Evolutionary conservation across 2,888 invertebrate genomes (phyloP), one percentile per base, ranked within the genome.

Genomic region (Dusona sp.): DNA sequence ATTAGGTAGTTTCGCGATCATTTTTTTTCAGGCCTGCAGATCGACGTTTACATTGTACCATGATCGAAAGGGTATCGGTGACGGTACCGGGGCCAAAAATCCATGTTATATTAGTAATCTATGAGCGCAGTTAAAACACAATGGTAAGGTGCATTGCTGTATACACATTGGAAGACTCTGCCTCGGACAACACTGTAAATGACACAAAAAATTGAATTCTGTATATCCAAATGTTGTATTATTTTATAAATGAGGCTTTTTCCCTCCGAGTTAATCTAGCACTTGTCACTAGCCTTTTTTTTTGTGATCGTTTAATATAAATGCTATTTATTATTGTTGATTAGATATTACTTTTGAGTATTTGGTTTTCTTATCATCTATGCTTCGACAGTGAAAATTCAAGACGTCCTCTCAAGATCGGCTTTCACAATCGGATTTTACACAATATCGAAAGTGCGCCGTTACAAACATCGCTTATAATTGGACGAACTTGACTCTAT

Each of bases 51-150:
- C 70, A 51, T 80, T 48, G 19, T 70, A 22, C 29, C 22, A 67
- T 67, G 29, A 79, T 79, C 79, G 73, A 79, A 73, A 38, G 67
- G 33, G 29, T 45, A 70, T 81, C 65, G 85, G 78, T 78, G 36
- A 45, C 19, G n/a, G 42, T 36, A 70, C 38, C 42, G 33, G 57
- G 42, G 19, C 48, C 51, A 61, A 22, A 61, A 45, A 78, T 85
- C 42, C 45, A 67, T 72, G 64, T 65, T 57, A 25, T 70, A 25
- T 36, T 29, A 33, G 45, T 51, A 74, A 82, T 79, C 45, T 75
- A 82, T 36, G 74, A 74, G 33, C n/a, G n/a, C 11, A 45, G 16
- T 11, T 3, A 25, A 45, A 64, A 72, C 33, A 19, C 51, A 36
- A 42, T 33, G 38, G n/a, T 67, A 29, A 75, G 42, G 33, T 65